Base-by-base conservation (phyloP, 64 coral and sea anemone species). In the Acropora tenuis region DNA sequence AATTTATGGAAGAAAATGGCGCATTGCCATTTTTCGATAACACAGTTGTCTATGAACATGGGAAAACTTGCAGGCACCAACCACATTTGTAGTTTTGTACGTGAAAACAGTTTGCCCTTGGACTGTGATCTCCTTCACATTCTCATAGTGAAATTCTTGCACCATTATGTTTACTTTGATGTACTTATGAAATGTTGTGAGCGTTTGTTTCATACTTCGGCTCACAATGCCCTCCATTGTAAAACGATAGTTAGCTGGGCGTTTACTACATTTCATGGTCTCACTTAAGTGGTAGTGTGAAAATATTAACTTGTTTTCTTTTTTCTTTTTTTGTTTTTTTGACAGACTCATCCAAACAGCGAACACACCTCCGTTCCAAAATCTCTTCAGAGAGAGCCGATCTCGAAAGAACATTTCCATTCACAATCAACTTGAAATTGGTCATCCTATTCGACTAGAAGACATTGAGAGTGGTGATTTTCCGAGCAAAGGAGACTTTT, bases 11-110 rank as follows among this genome's bases (percentile, higher is more conserved):
- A 30, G 30, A 30, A 30, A 30, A 30, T 30, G 30, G 30, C 30
- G 30, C 30, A 30, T 30, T 30, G 30, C 30, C 30, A 30, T 30
- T 30, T 30, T 30, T 30, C 66, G 13, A 69, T 69, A 13, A 69
- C 66, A 69, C 66, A 69, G 66, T 69, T 69, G 66, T 69, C 66
- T 69, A 17, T 69, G n/a, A 69, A 69, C 66, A 69, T 69, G 66
- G 66, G 66, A 17, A 69, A 69, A 69, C 66, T 69, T 69, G 66
- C 66, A 69, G 66, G 66, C 18, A 69, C 11, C n/a, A 69, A 69
- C 66, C 66, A 69, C 66, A 69, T 55, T 55, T 55, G 52, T 55
- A 55, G 52, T 55, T 55, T 55, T 55, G 9, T 55, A 55, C 52
- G 9, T 55, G 52, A 55, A 55, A 55, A 55, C 52, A 55, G 9